Evolutionary conservation across 2,888 invertebrate species (phyloP), one percentile per base, ranked within the genome.

Genomic region (Temnothorax ravouxi): DNA sequence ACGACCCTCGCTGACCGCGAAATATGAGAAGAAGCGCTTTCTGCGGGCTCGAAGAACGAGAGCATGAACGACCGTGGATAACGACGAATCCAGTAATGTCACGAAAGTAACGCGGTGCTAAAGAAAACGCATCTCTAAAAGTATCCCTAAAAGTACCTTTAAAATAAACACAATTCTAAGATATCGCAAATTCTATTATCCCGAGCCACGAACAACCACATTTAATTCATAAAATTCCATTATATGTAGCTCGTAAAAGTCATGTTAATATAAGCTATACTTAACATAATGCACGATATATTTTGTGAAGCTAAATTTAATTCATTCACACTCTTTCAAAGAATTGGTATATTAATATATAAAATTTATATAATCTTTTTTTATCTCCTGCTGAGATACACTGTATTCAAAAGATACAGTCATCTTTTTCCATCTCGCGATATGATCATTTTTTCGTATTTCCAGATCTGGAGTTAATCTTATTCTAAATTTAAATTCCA

Each of bases 1-100:
- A 88, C 83, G 89, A 88, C 83, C 84, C 85, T 87, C 72, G 75
- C 84, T 88, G 88, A 88, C 89, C 88, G 84, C 87, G 87, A 90
- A 89, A 89, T 89, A 88, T 85, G 86, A 87, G 84, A 85, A 82
- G 80, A 11, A 84, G 44, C 67, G 47, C 15, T 84, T 88, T 86
- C 84, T 85, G 76, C 72, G 41, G 52, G 75, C 79, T 59, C 77
- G 69, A 83, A 76, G 52, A 79, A 86, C 29, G 84, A 82, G 75
- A 72, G 52, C 67, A 77, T 59, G 29, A 61, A 81, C 44, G 66
- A 21, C 25, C 18, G 13, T 25, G 79, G 59, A 71, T 59, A 71
- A 67, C 38, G 47, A 29, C n/a, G 4, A 74, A 15, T 54, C 38
- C 44, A 29, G 41, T 52, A 67, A 54, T 56, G 47, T 72, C 59